phyloP scores from a whole-genome alignment of 1,140 invertebrate genomes.

The Euglossa dilemma region DNA sequence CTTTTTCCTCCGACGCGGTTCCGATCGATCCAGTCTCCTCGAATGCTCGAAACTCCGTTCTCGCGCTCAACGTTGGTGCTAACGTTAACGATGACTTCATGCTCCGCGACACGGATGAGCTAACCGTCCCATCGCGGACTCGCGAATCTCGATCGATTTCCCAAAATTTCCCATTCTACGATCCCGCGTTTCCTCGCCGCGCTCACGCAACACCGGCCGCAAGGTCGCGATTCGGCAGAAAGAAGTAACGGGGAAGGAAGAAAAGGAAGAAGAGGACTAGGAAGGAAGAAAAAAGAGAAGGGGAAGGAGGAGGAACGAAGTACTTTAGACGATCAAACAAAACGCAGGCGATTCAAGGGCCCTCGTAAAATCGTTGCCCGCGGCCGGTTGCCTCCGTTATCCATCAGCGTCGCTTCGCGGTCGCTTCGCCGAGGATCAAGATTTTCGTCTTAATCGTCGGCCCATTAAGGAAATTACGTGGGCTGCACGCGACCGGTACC shows the following conservation, averaged over 20 bases:
- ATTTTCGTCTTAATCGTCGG: constrained; percentile 46
- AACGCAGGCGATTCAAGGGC: constrained; percentile 47
- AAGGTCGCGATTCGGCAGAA: background rate
- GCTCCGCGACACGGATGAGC: background rate
- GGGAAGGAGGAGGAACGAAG: background rate
- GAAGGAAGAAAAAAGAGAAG: background rate
- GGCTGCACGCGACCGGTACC: constrained; percentile 9
- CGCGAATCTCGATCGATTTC: background rate
- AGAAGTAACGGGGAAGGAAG: background rate
- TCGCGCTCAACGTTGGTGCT: no score
- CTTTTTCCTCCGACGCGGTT: background rate
- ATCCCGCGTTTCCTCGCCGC: background rate
- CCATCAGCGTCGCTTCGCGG: constrained; percentile 37
- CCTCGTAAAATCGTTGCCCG: constrained; percentile 58
- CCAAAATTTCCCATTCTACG: background rate
- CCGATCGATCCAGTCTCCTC: background rate
- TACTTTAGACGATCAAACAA: constrained; percentile 52
- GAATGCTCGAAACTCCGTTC: background rate
- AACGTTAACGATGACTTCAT: constrained; percentile 14
- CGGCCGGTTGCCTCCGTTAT: constrained; percentile 49
- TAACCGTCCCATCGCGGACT: background rate
- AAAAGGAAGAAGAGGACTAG: background rate
- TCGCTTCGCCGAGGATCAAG: constrained; percentile 13
- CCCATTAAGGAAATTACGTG: constrained; percentile 47
- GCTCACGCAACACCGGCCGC: constrained; percentile 29